Conservation (phyloP, 2,797 vertebrate species). For the Anguilla obscura region DNA sequence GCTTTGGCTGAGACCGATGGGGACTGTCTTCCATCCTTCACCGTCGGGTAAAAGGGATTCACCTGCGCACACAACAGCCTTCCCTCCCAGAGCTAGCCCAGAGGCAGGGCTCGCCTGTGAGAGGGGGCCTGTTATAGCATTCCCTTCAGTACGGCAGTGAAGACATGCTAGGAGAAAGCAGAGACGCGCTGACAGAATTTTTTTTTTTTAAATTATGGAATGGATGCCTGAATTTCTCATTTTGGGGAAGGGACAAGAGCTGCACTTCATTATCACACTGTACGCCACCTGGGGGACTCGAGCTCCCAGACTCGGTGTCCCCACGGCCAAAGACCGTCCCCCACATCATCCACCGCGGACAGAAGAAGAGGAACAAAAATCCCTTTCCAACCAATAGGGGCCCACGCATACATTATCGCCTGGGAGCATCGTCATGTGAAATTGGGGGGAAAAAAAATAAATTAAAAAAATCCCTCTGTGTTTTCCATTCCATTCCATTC, state of each 20-base stretch:
- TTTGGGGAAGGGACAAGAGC: neutral
- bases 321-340: neutral
- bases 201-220: neutral
- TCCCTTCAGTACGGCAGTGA: neutral
- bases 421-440: neutral
- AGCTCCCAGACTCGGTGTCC: neutral
- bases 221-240: neutral
- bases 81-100: neutral
- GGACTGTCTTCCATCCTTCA: neutral
- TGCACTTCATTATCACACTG: neutral
- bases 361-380: neutral
- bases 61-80: neutral
- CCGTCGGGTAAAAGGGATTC: neutral
- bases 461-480: neutral
- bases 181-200: neutral
- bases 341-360: neutral
- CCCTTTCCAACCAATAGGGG: neutral
- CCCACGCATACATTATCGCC: neutral
- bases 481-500: conserved; percentile 19
- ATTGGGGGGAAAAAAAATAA: neutral
- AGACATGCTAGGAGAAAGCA: neutral
- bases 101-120: neutral
- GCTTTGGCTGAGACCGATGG: neutral
- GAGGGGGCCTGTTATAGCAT: neutral
- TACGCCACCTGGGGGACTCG: neutral